Evolutionary conservation across 1,140 invertebrate species (phyloP).

Genomic region (Drosophila funebris): DNA sequence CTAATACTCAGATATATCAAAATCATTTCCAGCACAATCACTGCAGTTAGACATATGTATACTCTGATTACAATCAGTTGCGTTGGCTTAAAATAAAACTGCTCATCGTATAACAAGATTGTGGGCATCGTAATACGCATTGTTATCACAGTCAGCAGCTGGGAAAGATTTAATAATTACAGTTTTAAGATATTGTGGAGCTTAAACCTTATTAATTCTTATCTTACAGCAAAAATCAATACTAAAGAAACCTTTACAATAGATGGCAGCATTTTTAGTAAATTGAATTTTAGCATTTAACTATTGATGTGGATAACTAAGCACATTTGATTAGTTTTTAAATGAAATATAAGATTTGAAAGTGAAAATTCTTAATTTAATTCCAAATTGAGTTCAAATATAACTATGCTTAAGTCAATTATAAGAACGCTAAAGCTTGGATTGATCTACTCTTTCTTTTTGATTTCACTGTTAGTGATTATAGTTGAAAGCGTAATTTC

Average conservation of each 20-base stretch:
- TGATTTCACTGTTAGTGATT: too few relatives aligned
- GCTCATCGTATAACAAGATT: not conserved
- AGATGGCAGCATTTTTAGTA: conserved; percentile 2
- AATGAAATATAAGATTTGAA: too few relatives aligned
- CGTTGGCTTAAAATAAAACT: not conserved
- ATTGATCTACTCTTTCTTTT: too few relatives aligned
- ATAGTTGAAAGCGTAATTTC: not conserved
- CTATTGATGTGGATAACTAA: not conserved
- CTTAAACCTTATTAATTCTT: not conserved
- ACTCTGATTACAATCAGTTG: conserved; percentile 19
- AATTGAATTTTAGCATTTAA: not conserved
- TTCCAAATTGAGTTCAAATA: too few relatives aligned
- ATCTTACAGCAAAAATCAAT: conserved; percentile 29
- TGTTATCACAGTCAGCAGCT: conserved; percentile 36
- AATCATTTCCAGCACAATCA: conserved; percentile 6
- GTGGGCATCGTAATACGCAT: conserved; percentile 21
- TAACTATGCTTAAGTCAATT: too few relatives aligned
- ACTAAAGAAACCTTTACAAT: not conserved
- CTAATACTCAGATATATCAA: conserved; percentile 20
- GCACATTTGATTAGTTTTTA: not conserved
- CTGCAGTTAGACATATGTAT: conserved; percentile 1
- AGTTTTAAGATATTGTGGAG: not conserved
- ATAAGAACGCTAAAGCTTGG: too few relatives aligned
- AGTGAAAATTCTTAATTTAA: too few relatives aligned
- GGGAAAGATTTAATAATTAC: not conserved